Base-by-base conservation (phyloP, 2,888 invertebrate species). In the Tipula helvola region DNA sequence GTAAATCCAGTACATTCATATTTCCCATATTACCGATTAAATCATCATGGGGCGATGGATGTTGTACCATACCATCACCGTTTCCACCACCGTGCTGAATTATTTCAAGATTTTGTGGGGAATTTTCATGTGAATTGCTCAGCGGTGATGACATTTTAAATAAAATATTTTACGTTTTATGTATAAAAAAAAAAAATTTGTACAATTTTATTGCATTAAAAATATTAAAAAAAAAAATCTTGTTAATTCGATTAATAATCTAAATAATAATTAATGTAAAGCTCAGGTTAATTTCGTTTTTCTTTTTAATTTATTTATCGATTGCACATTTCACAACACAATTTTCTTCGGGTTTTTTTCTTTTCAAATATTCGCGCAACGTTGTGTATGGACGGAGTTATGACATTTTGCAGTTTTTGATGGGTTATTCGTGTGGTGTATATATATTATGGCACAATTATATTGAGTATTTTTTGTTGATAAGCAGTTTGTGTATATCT, bases 21-120 rank as follows among this genome's bases (percentile, higher is more conserved):
- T 96, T 96, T 88, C 96, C 96, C 96, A 97, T 97, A 12, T 71
- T 71, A 90, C 96, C 96, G 88, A 96, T 96, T 89, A 97, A 93
- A 92, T 96, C 95, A 88, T 84, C 84, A 5, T 71, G 28, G 10
- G 71, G 71, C 39, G 84, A 39, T 39, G 36, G n/a, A 84, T 84
- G 84, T 8, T 84, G 39, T 7, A 39, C 84, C 84, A 84, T 39
- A 7, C 36, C 84, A 36, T 84, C 41, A 39, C 39, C 13, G 8
- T 39, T 13, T 8, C 84, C 84, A 39, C 84, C 84, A 39, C 84
- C 84, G 5, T 84, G 84, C n/a, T 84, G 84, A 84, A 84, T 84
- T 16, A 84, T 84, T 84, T 84, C 84, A 5, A 84, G 16, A 84
- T 84, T 84, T 84, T 84, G 84, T 1, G 84, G 84, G 0, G 84